Conservation (phyloP, 2,888 invertebrate genomes). For the Pterostichus madidus region DNA sequence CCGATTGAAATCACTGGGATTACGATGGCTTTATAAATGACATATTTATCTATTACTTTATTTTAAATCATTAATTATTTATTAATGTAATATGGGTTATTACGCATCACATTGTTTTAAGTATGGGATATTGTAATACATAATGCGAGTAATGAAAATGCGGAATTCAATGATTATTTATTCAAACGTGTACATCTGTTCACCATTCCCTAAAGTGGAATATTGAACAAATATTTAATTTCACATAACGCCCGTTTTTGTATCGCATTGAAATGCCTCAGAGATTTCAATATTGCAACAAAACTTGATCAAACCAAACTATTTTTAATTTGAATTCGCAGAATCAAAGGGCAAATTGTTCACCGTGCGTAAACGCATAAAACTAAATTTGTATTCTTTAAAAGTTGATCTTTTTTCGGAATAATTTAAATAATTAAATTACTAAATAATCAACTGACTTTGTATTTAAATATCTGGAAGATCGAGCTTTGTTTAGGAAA, state of each 20-base stretch:
- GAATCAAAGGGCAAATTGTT: too few relatives aligned
- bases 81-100: not conserved
- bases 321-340: too few relatives aligned
- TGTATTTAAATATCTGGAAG: too few relatives aligned
- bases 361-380: too few relatives aligned
- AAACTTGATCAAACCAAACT: too few relatives aligned
- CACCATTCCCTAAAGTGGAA: not conserved
- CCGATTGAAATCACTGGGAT: not conserved
- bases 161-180: slow-evolving; percentile 30
- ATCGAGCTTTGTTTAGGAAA: too few relatives aligned
- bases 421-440: too few relatives aligned
- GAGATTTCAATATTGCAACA: slow-evolving; percentile 3
- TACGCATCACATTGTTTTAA: not conserved
- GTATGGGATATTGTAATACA: not conserved
- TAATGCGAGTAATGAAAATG: not conserved
- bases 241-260: not conserved
- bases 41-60: slow-evolving; percentile 2
- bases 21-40: slow-evolving; percentile 3
- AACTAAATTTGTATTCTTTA: too few relatives aligned
- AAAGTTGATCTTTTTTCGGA: too few relatives aligned
- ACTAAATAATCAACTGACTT: too few relatives aligned
- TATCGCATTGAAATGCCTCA: not conserved
- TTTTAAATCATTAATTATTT: not conserved
- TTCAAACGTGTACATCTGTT: slow-evolving; percentile 14
- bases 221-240: slow-evolving; percentile 23